Evolutionary conservation across 2,888 invertebrate genomes (phyloP).

Genomic region (Cosmorhoe ocellata): DNA sequence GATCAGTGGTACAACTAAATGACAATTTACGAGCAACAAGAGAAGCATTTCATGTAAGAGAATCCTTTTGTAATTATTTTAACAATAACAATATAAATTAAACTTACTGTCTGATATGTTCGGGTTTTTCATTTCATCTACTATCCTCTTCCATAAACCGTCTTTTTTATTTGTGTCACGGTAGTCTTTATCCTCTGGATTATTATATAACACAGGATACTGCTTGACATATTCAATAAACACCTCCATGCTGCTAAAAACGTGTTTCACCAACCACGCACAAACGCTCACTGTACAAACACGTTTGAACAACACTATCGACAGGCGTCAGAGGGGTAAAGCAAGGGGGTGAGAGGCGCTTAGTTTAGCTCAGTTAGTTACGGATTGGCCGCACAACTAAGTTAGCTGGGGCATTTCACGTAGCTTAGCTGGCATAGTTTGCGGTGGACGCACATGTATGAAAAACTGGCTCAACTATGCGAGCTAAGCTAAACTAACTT

Average conservation of each 20-base stretch:
- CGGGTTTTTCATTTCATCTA: slow-evolving; percentile 34
- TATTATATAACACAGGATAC: slow-evolving; percentile 22
- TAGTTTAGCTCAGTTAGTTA: slow-evolving; percentile 4
- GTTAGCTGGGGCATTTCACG: slow-evolving; percentile 8
- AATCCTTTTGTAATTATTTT: slow-evolving; percentile 37
- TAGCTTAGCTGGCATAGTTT: slow-evolving; percentile 21
- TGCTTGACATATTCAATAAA: slow-evolving; percentile 15
- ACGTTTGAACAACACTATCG: slow-evolving; percentile 8
- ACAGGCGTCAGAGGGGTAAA: slow-evolving; percentile 4
- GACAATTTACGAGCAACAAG: slow-evolving; percentile 35
- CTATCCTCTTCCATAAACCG: slow-evolving; percentile 33
- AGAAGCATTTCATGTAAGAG: slow-evolving; percentile 36
- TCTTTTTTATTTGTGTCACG: slow-evolving; percentile 35
- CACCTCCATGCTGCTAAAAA: too few species aligned
- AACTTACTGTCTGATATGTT: slow-evolving; percentile 36
- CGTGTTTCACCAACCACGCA: too few species aligned
- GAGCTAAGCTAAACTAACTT: slow-evolving; percentile 23
- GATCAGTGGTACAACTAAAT: slow-evolving; percentile 25
- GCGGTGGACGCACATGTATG: slow-evolving; percentile 22
- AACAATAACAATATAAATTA: slow-evolving; percentile 31
- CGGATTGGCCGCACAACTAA: slow-evolving; percentile 14
- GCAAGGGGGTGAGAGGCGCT: not conserved
- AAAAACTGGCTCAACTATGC: slow-evolving; percentile 23
- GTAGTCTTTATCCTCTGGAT: slow-evolving; percentile 30
- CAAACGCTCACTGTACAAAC: not conserved